Evolutionary conservation across 2,888 invertebrate genomes (phyloP), one percentile per base, ranked within the genome.

Genomic region (Gastrophysa polygoni): DNA sequence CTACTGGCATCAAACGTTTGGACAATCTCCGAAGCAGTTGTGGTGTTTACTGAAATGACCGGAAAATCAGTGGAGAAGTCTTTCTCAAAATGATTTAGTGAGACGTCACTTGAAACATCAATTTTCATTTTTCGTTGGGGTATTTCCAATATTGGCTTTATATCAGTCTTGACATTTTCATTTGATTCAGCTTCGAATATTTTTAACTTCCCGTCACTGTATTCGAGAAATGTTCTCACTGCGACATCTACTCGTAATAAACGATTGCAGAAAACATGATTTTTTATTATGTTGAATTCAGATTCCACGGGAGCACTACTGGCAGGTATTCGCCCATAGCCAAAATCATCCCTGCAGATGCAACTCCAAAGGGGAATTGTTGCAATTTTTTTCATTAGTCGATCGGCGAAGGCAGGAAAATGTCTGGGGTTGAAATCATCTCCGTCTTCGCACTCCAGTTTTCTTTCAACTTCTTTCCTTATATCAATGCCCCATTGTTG

Each of bases 371-470:
- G 44, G 10, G 44, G 16, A 44, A 44, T 44, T 44, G 17, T 44
- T 44, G 44, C 10, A 16, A 7, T 14, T 18, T 44, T 44, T 18
- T 44, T 44, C 1, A 44, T 44, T 14, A 44, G 17, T 14, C 18
- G 44, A 18, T 44, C 44, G 18, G 44, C 44, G 10, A 44, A 44
- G 44, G 44, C 44, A 18, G 44, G 7, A 47, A 24, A 21, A 49
- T 49, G 14, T n/a, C 48, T 21, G 48, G 24, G 48, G 14, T 49
- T 49, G 48, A 2, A 49, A 24, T 49, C 48, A 24, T 24, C 48
- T 2, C 24, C 24, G 28, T 49, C 14, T 24, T 49, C 48, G n/a
- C 1, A 8, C 10, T 11, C 3, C 14, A 49, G 4, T 20, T 49
- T 11, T n/a, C n/a, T 49, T 24, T 49, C 24, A 21, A 24, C 24